phyloP scores from a whole-genome alignment of 2,888 invertebrate genomes.

The Tinea semifulvella region DNA sequence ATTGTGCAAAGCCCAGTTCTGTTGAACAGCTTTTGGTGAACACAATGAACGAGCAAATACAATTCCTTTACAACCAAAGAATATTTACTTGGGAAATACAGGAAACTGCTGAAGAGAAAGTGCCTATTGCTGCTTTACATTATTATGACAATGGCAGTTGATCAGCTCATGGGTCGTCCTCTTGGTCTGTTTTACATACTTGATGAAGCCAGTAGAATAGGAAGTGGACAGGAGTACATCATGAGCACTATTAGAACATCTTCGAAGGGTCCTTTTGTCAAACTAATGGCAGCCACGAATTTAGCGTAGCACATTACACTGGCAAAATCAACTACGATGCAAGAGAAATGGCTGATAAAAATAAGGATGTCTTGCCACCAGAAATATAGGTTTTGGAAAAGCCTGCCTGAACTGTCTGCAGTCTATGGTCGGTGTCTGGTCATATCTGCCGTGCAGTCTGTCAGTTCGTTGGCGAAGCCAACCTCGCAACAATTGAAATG shows the following conservation, averaged over 20 bases:
- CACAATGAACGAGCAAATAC: constrained; percentile 91
- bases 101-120: constrained; percentile 80
- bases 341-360: constrained; percentile 85
- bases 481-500: too few species aligned
- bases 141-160: constrained; percentile 90
- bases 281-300: constrained; percentile 71
- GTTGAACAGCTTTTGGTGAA: constrained; percentile 92
- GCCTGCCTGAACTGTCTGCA: too few species aligned
- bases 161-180: constrained; percentile 86
- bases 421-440: too few species aligned
- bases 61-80: constrained; percentile 91
- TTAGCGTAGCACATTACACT: constrained; percentile 89
- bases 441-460: too few species aligned
- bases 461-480: too few species aligned
- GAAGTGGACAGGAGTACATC: constrained; percentile 75
- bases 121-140: constrained; percentile 74
- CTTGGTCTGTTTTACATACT: constrained; percentile 84
- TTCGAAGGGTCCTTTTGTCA: constrained; percentile 62
- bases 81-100: constrained; percentile 92
- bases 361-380: constrained; percentile 89
- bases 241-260: constrained; percentile 69
- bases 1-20: too few species aligned
- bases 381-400: too few species aligned
- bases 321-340: constrained; percentile 88
- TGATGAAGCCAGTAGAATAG: constrained; percentile 85